Evolutionary conservation across 2,888 invertebrate species (phyloP), one percentile per base, ranked within the genome.

Genomic region (Anarsia innoxiella): DNA sequence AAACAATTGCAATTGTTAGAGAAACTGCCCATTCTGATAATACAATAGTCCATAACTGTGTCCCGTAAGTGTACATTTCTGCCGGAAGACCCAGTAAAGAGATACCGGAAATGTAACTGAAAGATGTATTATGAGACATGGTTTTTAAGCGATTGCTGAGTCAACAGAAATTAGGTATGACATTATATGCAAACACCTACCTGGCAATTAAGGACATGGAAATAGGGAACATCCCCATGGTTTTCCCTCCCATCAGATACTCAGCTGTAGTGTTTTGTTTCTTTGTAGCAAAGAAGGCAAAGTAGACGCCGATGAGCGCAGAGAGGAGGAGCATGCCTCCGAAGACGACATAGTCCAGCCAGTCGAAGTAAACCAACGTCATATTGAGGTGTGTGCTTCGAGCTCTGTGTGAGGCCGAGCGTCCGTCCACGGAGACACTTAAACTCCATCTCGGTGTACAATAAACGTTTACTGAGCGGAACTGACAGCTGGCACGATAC

Each of bases 171-270:
- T 19, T n/a, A n/a, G n/a, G n/a, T n/a, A n/a, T n/a, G n/a, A n/a
- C n/a, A n/a, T n/a, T n/a, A n/a, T n/a, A n/a, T n/a, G 19, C 8
- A 19, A 5, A 8, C 8, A 19, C 19, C 19, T 87, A 91, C 91
- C 91, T 91, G 54, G 92, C 91, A 48, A 92, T 90, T 40, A 92
- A 72, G 9, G 91, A 92, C 90, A 92, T 91, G 35, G 92, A 91
- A 58, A 92, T 91, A 0, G 92, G 92, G 51, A 92, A 89, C 51
- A 92, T 88, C n/a, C 91, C 90, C 91, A 92, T 91, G 6, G 88
- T 90, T 58, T 91, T 91, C 12, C 92, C 91, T 3, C 92, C 92
- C 85, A 92, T 89, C 38, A 92, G 80, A 53, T 92, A 92, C 53
- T 92, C 91, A 12, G 87, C 70, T 0, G 91, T 90, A 0, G 91